A percentile compares a stretch with the other conserved stretches of the same genome.
phyloP scores from a whole-genome alignment of 2,113 vertebrate genomes.

The Vulpes lagopus region DNA sequence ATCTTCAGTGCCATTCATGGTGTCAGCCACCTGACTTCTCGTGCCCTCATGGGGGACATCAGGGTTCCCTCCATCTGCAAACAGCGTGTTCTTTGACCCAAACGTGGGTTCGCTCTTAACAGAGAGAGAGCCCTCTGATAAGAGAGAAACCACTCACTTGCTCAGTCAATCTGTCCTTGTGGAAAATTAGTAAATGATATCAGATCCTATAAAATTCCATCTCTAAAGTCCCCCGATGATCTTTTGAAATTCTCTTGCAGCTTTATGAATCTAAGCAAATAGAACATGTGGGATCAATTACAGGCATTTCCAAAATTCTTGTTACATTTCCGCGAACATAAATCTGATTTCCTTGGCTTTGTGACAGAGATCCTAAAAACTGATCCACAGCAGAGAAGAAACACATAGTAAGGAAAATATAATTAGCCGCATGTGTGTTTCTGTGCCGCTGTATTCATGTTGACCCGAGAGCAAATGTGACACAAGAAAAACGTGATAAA shows the following conservation, averaged over 20 bases:
- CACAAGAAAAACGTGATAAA: not conserved
- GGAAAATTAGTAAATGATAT: conserved; percentile 62
- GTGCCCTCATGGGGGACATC: not conserved
- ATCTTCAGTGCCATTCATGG: not conserved
- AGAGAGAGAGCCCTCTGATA: not conserved
- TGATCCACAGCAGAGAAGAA: conserved; percentile 47
- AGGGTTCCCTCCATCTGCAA: conserved; percentile 47
- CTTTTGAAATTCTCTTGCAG: conserved; percentile 60
- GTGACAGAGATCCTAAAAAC: conserved; percentile 55
- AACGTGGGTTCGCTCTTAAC: not conserved
- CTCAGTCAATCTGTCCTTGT: conserved; percentile 61
- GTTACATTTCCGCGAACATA: conserved; percentile 57
- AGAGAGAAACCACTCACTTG: conserved; percentile 26
- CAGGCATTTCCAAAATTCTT: conserved; percentile 64
- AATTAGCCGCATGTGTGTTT: conserved; percentile 45
- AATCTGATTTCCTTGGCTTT: conserved; percentile 69
- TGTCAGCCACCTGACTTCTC: not conserved
- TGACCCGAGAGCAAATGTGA: not conserved
- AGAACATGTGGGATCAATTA: conserved; percentile 64
- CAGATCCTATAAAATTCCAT: conserved; percentile 46
- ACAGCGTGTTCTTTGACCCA: conserved; percentile 37
- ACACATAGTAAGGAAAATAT: not conserved
- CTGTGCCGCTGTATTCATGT: not conserved
- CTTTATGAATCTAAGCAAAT: conserved; percentile 66
- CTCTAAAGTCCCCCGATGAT: conserved; percentile 45